phyloP scores from a whole-genome alignment of 2,888 invertebrate species.

The Saturnia japonica region DNA sequence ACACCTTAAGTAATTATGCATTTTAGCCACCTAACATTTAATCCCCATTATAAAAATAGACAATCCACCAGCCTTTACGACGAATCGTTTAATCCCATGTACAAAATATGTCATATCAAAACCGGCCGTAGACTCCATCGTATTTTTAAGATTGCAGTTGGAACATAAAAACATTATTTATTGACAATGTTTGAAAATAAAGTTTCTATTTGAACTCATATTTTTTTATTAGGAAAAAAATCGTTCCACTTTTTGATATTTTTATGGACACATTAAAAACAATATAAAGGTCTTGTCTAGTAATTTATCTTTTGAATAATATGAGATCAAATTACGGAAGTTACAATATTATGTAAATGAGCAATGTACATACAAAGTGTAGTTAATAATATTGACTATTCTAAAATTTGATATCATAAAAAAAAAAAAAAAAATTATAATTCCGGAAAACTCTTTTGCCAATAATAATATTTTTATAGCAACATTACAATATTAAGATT shows the following conservation, averaged over 20 bases:
- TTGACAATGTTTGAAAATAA: neutral
- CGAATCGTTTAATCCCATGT: constrained; percentile 43
- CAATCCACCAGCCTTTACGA: constrained; percentile 51
- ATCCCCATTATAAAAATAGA: constrained; percentile 72
- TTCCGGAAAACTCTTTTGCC: neutral
- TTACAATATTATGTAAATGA: neutral
- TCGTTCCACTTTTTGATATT: neutral
- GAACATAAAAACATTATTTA: constrained; percentile 10
- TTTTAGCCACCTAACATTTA: constrained; percentile 73
- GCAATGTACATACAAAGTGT: no score
- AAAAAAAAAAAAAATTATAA: neutral
- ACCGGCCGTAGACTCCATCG: constrained; percentile 51
- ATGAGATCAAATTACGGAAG: neutral
- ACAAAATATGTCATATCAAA: constrained; percentile 70
- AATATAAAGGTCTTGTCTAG: neutral
- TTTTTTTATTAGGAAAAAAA: neutral
- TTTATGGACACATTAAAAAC: neutral
- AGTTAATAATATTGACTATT: no score
- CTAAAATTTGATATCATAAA: no score
- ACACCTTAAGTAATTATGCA: constrained; percentile 53
- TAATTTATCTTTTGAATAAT: neutral
- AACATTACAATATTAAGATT: constrained; percentile 1
- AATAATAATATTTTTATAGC: constrained; percentile 3
- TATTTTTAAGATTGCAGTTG: constrained; percentile 5
- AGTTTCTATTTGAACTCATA: neutral